A percentile compares a stretch with the other conserved stretches of the same genome.
Conservation (phyloP, 2,113 vertebrate species). For the Tragelaphus scriptus region DNA sequence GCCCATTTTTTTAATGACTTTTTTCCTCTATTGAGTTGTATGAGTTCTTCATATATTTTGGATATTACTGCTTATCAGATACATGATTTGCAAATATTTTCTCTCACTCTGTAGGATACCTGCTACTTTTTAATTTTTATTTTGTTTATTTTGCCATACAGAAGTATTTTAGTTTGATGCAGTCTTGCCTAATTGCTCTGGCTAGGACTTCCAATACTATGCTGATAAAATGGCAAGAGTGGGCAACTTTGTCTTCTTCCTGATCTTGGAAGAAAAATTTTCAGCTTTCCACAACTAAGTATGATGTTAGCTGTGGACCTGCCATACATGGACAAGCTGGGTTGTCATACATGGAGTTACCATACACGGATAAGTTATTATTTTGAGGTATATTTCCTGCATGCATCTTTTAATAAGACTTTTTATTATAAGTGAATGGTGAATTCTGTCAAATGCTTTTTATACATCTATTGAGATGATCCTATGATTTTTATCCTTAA, state of each 20-base stretch:
- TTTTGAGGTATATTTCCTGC: neutral
- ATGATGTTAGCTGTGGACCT: neutral
- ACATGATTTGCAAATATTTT: neutral
- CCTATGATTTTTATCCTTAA: neutral
- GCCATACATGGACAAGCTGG: neutral
- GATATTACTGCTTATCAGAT: neutral
- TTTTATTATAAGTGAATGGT: neutral
- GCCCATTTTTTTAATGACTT: neutral
- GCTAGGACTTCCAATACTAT: neutral
- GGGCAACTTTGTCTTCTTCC: neutral
- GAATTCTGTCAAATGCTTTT: neutral
- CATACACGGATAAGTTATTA: neutral
- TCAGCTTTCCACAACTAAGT: neutral
- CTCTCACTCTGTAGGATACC: neutral
- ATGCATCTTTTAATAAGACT: neutral
- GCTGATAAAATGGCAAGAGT: neutral
- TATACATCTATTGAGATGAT: neutral
- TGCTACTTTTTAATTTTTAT: neutral
- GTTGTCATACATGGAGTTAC: neutral
- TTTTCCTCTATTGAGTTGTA: neutral
- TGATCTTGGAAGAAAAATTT: neutral
- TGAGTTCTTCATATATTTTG: neutral
- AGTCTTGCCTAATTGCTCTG: neutral
- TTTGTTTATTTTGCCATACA: neutral
- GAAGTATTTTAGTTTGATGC: neutral